Evolutionary conservation across 2,888 invertebrate species (phyloP), one percentile per base, ranked within the genome.

Genomic region (Pristionchus japonicus): DNA sequence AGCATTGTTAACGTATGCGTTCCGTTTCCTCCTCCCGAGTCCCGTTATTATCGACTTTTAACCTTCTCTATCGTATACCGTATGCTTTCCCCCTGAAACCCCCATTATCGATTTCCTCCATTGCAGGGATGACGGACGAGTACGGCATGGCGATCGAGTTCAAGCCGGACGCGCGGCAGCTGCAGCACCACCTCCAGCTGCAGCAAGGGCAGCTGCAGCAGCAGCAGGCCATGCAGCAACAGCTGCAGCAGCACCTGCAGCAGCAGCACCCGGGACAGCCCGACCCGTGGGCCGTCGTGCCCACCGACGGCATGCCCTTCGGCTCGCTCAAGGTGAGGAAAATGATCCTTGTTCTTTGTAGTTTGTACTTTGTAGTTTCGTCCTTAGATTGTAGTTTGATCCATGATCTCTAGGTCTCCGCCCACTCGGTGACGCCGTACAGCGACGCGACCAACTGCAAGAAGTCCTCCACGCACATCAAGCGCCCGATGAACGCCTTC

Each of bases 381-480:
- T 64, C 4, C 11, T 13, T 52, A 31, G 52, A 31, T 6, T 52
- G 47, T 77, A 77, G 31, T 37, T 23, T 85, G 85, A 64, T 85
- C 85, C 7, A 43, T 64, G 85, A 85, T 64, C 64, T 64, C 13
- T 43, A 97, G 94, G 97, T 98, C 95, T 97, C 97, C 96, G 97
- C 97, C 95, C 97, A 97, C 95, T 98, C 98, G 52, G 96, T 96
- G 88, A 98, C 98, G 89, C 98, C 98, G 89, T 99, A 99, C 96
- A 97, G 98, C 94, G 98, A 99, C 96, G 98, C 98, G 90, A 99
- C 98, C 27, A 95, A 95, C 91, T 95, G 95, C 93, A 96, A 99
- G 96, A 99, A 99, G 96, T 97, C 97, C 95, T 97, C 98, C 70
- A 98, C 97, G 95, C 98, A 98, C 96, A 97, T 99, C 95, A 99